Percentiles rank a stretch among this genome's conserved stretches.
These are phyloP conservation scores for Oceanites oceanicus DNA, from an alignment of 2,113 vertebrate species.

Conservation along the genomic window DNA sequence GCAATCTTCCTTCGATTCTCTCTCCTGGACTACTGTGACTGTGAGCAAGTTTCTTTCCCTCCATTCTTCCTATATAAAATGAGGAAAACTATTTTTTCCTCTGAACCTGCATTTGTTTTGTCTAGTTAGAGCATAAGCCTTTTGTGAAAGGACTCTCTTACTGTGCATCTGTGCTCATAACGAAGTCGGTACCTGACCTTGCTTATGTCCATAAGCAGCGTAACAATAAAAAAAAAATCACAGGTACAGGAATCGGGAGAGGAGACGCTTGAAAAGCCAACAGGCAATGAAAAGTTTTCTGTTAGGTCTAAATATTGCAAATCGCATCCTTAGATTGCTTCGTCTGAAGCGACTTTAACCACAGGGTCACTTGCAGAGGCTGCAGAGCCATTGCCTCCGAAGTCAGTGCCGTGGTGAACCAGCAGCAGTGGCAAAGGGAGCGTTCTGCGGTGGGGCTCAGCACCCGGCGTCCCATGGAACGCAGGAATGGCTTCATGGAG, in stretches of 20 bases:
- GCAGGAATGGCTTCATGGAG: accelerated
- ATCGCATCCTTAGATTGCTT: accelerated
- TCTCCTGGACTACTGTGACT: not conserved
- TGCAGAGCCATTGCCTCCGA: not conserved
- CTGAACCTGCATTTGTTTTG: not conserved
- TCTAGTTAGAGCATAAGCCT: not conserved
- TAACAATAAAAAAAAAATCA: not conserved
- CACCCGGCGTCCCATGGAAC: accelerated
- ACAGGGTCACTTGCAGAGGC: not conserved
- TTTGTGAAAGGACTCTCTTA: not conserved
- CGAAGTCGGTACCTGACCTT: not conserved
- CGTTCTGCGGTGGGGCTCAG: not conserved
- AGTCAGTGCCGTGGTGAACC: accelerated
- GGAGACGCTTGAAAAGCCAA: not conserved
- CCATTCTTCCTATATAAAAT: not conserved
- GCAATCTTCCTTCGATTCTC: not conserved
- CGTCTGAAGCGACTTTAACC: not conserved
- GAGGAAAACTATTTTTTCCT: not conserved
- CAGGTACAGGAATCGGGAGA: not conserved
- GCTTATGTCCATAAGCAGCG: not conserved
- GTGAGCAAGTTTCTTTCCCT: not conserved
- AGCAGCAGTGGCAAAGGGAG: not conserved
- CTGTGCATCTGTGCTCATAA: not conserved
- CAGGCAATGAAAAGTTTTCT: not conserved
- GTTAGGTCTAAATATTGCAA: not conserved